Conservation (phyloP, 30 jellyfish, hydroid and myxozoan genomes). For the Turritopsis dohrnii region DNA sequence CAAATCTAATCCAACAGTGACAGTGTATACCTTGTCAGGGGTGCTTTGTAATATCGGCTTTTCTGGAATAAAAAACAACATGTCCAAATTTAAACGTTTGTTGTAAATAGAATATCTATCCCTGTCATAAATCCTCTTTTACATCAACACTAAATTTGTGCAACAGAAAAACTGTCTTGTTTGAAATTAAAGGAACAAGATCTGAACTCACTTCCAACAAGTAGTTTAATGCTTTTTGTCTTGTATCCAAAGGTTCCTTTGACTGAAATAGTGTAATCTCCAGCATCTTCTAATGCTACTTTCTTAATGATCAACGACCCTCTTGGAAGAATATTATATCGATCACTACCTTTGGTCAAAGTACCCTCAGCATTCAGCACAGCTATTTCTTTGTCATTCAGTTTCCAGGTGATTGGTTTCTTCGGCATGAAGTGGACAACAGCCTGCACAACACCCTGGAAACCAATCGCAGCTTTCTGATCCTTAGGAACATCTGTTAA, state of each 20-base stretch:
- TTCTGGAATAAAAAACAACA: background rate
- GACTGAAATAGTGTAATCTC: background rate
- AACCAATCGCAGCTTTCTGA: background rate
- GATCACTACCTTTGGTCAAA: background rate
- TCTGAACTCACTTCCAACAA: constrained; percentile 5
- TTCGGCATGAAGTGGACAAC: constrained; percentile 8
- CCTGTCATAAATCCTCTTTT: no score
- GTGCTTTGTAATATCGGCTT: background rate
- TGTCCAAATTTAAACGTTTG: background rate
- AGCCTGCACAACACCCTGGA: background rate
- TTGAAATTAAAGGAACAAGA: background rate
- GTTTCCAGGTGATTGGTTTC: background rate
- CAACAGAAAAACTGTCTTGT: background rate
- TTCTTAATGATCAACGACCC: background rate
- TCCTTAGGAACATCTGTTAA: background rate
- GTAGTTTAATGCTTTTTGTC: background rate
- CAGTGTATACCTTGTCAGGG: background rate
- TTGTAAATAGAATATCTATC: no score
- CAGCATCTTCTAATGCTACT: background rate
- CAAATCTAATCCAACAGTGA: constrained; percentile 20
- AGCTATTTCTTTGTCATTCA: constrained; percentile 2
- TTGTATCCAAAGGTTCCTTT: background rate
- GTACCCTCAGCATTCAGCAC: background rate
- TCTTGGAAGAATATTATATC: background rate
- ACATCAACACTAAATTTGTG: no score